These are phyloP conservation scores for Capitulum mitella DNA, from an alignment of 2,888 invertebrate species.

Conservation along the genomic window DNA sequence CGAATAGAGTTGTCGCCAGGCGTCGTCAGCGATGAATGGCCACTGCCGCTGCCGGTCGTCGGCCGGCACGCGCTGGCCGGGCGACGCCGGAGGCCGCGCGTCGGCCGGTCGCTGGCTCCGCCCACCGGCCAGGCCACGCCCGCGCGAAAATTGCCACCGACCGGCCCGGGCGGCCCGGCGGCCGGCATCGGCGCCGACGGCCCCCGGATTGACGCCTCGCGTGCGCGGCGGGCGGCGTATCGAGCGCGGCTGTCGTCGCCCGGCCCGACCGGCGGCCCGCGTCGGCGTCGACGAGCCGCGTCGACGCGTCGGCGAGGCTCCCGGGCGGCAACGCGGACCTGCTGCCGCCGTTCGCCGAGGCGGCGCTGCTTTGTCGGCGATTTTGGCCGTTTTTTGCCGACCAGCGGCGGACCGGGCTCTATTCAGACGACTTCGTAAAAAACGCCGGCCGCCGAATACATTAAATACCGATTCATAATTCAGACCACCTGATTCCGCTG, in stretches of 20 bases:
- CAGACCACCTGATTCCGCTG: neutral
- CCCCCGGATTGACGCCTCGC: neutral
- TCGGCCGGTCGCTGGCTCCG: neutral
- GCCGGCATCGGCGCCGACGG: neutral
- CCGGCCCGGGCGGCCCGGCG: neutral
- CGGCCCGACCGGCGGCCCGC: too few species aligned
- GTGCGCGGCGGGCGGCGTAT: neutral
- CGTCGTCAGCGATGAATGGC: too few species aligned
- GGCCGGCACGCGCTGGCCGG: too few species aligned
- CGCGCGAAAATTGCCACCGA: neutral
- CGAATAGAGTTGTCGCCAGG: too few species aligned
- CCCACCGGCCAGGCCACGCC: neutral
- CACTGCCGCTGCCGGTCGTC: too few species aligned
- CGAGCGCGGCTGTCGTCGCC: neutral
- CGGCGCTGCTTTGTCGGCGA: neutral
- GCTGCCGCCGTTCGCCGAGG: too few species aligned
- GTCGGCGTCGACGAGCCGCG: too few species aligned
- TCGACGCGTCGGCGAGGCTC: too few species aligned
- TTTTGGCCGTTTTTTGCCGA: neutral
- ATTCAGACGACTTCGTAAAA: conserved; percentile 1
- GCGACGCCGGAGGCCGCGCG: too few species aligned
- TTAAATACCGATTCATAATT: conserved; percentile 20
- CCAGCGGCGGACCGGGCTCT: neutral
- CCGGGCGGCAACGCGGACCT: too few species aligned
- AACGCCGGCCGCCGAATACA: conserved; percentile 1